These are phyloP conservation scores for Scalopus aquaticus DNA, from an alignment of 2,113 vertebrate genomes.

Conservation along the genomic window DNA sequence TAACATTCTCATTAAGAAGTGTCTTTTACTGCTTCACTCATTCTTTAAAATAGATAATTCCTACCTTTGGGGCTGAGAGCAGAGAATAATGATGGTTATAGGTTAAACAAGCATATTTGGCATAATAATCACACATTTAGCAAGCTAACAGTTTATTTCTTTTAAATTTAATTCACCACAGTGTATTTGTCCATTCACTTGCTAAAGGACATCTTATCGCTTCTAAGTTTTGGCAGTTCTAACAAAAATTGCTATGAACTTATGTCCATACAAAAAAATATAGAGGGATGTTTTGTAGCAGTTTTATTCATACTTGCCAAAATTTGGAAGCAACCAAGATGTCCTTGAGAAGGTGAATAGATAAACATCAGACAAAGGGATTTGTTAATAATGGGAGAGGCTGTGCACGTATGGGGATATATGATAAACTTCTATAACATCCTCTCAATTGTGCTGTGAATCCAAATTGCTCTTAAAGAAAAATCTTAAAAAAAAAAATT, in stretches of 20 bases:
- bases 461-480: not conserved
- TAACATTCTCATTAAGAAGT: too few relatives aligned
- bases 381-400: too few relatives aligned
- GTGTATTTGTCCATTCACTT: not conserved
- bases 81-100: not conserved
- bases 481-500: not conserved
- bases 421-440: too few relatives aligned
- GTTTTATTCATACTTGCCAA: not conserved
- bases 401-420: too few relatives aligned
- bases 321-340: not conserved
- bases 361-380: not conserved
- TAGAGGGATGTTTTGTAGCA: not conserved
- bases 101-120: not conserved
- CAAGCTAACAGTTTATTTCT: constrained; percentile 3
- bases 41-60: not conserved
- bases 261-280: not conserved
- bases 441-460: not conserved
- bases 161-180: not conserved
- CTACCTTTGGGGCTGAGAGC: not conserved
- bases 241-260: not conserved
- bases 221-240: not conserved
- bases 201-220: not conserved
- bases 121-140: not conserved
- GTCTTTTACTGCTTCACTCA: too few relatives aligned
- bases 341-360: not conserved